Conservation (phyloP, 2,113 vertebrate species). For the Mesitornis unicolor region DNA sequence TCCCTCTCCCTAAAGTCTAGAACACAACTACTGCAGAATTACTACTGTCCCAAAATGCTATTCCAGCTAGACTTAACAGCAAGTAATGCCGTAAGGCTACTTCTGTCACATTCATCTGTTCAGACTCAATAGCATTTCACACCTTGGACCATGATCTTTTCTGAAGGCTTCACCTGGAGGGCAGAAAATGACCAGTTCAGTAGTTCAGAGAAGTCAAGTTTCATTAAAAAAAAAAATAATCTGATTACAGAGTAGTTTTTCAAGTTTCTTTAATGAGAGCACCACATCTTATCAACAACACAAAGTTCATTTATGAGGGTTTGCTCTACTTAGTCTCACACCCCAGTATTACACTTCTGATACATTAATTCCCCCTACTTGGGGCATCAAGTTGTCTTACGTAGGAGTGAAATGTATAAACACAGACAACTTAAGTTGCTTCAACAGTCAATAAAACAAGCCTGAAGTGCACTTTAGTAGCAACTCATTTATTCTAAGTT, state of each 20-base stretch:
- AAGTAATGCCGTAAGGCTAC: not conserved
- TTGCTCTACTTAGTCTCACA: not conserved
- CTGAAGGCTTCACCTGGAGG: conserved; percentile 23
- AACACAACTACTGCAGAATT: not conserved
- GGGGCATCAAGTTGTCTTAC: not conserved
- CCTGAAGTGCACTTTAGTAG: not conserved
- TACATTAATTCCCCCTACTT: not conserved
- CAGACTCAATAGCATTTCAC: conserved; percentile 6
- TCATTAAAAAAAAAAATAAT: not conserved
- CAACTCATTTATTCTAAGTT: not conserved
- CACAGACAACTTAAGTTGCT: not conserved
- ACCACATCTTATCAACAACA: not conserved
- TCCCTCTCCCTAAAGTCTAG: not conserved
- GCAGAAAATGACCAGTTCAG: conserved; percentile 8
- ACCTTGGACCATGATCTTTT: not conserved
- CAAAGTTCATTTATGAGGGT: not conserved
- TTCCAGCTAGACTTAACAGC: not conserved
- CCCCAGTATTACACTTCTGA: not conserved
- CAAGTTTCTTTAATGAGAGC: not conserved
- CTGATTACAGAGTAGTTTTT: not conserved
- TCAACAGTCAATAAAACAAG: not conserved
- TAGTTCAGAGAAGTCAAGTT: not conserved
- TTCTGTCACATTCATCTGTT: not conserved
- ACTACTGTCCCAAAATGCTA: not conserved
- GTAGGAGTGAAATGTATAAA: not conserved